Percentiles rank a stretch among this genome's conserved stretches.
Evolutionary conservation across 2,797 vertebrate genomes (phyloP).

Genomic region (Myotis planiceps): DNA sequence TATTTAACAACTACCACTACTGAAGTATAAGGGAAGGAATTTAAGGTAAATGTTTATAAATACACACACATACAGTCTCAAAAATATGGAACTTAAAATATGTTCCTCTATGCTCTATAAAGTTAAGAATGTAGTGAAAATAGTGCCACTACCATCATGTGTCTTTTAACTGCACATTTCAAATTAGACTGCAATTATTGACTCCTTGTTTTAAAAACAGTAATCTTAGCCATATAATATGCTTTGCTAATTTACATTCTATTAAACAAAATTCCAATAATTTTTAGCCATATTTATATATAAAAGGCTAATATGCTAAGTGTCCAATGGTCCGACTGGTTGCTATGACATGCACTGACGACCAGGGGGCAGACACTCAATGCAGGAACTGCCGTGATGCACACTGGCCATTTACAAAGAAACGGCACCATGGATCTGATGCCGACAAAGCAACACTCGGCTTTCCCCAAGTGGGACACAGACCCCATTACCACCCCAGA

Average conservation of each 20-base stretch:
- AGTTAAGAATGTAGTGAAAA: constrained; percentile 6
- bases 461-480: no score
- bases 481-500: no score
- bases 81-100: not conserved
- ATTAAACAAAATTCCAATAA: not conserved
- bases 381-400: no score
- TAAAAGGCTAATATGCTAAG: no score
- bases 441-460: no score
- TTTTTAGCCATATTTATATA: not conserved
- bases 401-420: no score
- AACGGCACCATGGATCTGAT: no score
- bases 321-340: no score
- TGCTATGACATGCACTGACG: no score
- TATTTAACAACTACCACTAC: not conserved
- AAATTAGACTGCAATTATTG: not conserved
- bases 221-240: not conserved
- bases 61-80: not conserved
- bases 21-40: not conserved
- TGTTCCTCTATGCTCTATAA: not conserved
- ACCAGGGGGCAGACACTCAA: no score
- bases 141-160: not conserved
- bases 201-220: not conserved
- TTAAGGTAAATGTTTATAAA: constrained; percentile 14
- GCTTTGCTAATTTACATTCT: not conserved
- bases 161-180: not conserved